These are phyloP conservation scores for Trichomalopsis sarcophagae DNA, from an alignment of 1,140 invertebrate genomes.

Conservation along the genomic window DNA sequence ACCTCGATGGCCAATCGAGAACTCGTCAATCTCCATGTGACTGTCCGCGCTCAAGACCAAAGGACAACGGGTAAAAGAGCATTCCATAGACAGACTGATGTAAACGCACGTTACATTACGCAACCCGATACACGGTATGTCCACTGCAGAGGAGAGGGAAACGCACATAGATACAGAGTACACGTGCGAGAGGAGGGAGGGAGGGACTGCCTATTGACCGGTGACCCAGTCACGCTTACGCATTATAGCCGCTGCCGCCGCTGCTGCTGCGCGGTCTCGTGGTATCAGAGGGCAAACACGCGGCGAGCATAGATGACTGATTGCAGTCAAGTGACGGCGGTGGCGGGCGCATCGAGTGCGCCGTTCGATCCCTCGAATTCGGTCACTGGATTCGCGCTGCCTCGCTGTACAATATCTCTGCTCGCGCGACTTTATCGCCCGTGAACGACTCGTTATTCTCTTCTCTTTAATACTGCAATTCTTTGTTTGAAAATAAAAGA, in stretches of 20 bases:
- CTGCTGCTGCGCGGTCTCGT: not conserved
- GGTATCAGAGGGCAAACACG: conserved; percentile 39
- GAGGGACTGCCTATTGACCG: conserved; percentile 53
- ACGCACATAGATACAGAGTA: not conserved
- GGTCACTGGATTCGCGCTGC: not conserved
- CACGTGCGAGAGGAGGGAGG: not conserved
- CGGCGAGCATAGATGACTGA: not conserved
- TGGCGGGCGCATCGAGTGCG: not conserved
- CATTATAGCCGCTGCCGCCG: conserved; percentile 50
- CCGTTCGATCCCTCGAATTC: too few species aligned
- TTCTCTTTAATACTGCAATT: not conserved
- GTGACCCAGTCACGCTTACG: conserved; percentile 60
- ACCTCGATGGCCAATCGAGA: not conserved
- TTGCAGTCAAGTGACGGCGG: conserved; percentile 2
- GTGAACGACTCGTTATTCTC: not conserved
- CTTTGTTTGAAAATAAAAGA: not conserved
- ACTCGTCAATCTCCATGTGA: not conserved
- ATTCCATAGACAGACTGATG: not conserved
- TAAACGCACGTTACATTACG: not conserved
- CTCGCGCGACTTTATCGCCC: not conserved
- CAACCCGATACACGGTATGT: not conserved
- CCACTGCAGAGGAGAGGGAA: not conserved
- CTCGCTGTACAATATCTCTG: not conserved
- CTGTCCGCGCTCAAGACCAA: not conserved
- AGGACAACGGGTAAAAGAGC: not conserved